Base-by-base conservation (phyloP, 2,888 invertebrate species). In the Agrochola litura region DNA sequence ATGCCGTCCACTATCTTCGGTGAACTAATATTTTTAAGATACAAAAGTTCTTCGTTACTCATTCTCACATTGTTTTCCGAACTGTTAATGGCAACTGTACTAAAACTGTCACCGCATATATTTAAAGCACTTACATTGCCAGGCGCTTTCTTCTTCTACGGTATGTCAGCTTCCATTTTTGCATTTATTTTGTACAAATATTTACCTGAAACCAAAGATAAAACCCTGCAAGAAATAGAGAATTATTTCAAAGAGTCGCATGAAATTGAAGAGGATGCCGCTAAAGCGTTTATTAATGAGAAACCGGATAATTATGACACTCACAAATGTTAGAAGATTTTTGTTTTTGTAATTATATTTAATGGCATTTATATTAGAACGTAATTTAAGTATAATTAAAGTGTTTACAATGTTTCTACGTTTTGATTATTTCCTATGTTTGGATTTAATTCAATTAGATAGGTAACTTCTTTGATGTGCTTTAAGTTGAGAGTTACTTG, bases 181-280 rank as follows among this genome's bases (percentile, higher is more conserved):
- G 88, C 90, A 77, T 73, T 91, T 64, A 86, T 91, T 71, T 84
- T 91, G 75, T 92, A 90, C 73, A 91, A 88, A 87, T 92, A 89
- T 86, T 87, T 92, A 69, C 92, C 92, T 56, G 92, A 92, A 89
- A 92, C 92, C 14, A 92, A 93, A 89, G 93, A 92, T 78, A 93
- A 92, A 86, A 91, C 92, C 37, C 70, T 92, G 68, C 89, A 90
- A 86, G 92, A 93, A 86, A 93, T 93, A 73, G 92, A 93, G 79
- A 86, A 86, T 78, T 92, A 87, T 88, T 92, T 92, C 71, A 89
- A 88, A 73, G 89, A 89, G 22, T 76, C 80, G 25, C 74, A 82
- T 64, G 88, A 88, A 79, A 71, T 81, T 49, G 76, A 77, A 70
- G 86, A 87, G 70, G 85, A 83, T 81, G 69, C 72, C 10, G 66